Conservation (phyloP, 1,140 invertebrate species). For the Protaetia brevitarsis region DNA sequence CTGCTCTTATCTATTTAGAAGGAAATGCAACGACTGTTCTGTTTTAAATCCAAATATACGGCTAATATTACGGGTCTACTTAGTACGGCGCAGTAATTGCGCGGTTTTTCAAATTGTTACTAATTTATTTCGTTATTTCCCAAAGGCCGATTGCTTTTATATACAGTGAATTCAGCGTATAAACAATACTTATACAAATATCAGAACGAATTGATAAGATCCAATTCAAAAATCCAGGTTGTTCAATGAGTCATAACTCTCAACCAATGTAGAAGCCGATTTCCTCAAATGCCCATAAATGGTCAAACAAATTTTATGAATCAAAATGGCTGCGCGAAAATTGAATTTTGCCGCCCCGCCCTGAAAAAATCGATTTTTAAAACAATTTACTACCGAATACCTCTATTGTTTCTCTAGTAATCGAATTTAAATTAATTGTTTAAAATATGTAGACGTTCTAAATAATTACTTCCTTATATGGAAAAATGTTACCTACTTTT, state of each 20-base stretch:
- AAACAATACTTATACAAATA: background rate
- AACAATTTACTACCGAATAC: background rate
- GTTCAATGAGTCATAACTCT: conserved; percentile 34
- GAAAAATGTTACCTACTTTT: background rate
- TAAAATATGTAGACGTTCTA: background rate
- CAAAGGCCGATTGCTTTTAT: background rate
- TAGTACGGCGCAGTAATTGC: conserved; percentile 35
- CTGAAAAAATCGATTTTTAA: conserved; percentile 24
- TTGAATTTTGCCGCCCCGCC: conserved; percentile 44
- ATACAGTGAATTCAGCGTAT: background rate
- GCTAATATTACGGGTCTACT: conserved; percentile 23
- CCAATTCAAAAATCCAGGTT: conserved; percentile 6
- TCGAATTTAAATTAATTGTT: no score
- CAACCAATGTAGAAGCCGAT: conserved; percentile 47
- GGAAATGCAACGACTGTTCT: background rate
- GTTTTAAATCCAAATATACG: background rate
- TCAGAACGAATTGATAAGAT: background rate
- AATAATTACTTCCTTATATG: background rate
- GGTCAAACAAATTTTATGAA: conserved; percentile 41
- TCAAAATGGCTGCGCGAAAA: conserved; percentile 44
- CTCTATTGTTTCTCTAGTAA: no score
- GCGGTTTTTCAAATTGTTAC: conserved; percentile 36
- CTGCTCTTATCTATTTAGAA: background rate
- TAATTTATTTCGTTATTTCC: conserved; percentile 4
- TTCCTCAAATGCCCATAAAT: conserved; percentile 49